Percentiles rank a stretch among this genome's conserved stretches.
phyloP scores from a whole-genome alignment of 1,140 invertebrate genomes.

The Maniola jurtina region DNA sequence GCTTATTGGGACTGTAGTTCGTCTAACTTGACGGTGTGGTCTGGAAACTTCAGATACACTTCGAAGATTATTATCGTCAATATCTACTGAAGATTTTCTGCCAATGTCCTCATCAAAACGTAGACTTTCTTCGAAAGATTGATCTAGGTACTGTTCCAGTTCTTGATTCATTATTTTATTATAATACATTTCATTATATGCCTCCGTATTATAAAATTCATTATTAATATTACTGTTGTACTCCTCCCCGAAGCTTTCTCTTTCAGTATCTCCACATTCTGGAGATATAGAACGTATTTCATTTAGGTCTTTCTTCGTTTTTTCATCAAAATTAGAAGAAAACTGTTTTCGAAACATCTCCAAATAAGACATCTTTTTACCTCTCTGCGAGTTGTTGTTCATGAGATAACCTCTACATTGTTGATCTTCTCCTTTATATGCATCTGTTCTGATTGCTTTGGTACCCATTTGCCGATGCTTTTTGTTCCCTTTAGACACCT shows the following conservation, averaged over 20 bases:
- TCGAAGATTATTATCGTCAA: constrained; percentile 48
- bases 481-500: constrained; percentile 52
- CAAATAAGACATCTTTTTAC: constrained; percentile 49
- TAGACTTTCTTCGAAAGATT: constrained; percentile 50
- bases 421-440: constrained; percentile 2
- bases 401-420: constrained; percentile 51
- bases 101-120: constrained; percentile 43
- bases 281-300: constrained; percentile 67
- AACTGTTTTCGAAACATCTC: constrained; percentile 67
- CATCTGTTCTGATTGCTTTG: constrained; percentile 30
- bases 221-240: constrained; percentile 33
- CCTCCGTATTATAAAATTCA: constrained; percentile 66
- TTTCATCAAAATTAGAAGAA: constrained; percentile 21
- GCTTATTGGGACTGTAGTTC: constrained; percentile 45
- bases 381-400: constrained; percentile 49
- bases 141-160: constrained; percentile 47
- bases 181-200: constrained; percentile 71
- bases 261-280: constrained; percentile 66
- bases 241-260: constrained; percentile 52
- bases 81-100: constrained; percentile 42
- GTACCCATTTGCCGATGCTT: constrained; percentile 34
- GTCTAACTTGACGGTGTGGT: constrained; percentile 41
- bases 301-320: constrained; percentile 25
- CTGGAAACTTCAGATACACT: constrained; percentile 64
- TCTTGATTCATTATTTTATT: constrained; percentile 58